phyloP scores from a whole-genome alignment of 2,797 vertebrate genomes.

The Nyctalus aviator region DNA sequence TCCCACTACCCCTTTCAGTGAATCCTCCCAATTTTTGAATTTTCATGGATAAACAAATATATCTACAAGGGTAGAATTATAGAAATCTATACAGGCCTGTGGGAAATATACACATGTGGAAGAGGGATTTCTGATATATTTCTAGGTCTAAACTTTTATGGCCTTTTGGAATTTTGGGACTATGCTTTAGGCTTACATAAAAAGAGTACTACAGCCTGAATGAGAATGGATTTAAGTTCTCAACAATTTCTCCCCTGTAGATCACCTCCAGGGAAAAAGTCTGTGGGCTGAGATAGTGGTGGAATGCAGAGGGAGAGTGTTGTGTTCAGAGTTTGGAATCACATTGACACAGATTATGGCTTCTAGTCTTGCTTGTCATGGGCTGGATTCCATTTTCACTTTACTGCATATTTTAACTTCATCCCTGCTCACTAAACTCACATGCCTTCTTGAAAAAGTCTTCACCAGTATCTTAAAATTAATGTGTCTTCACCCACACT shows the following conservation, averaged over 20 bases:
- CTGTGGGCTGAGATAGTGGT: neutral
- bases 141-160: neutral
- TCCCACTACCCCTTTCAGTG: accelerated
- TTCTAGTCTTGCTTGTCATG: neutral
- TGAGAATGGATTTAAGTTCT: neutral
- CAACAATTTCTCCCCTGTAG: neutral
- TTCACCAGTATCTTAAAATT: neutral
- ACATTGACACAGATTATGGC: too few relatives aligned
- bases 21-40: neutral
- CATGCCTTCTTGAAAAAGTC: neutral
- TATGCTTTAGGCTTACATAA: neutral
- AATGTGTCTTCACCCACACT: neutral
- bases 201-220: neutral
- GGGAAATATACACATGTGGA: neutral
- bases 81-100: neutral
- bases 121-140: neutral
- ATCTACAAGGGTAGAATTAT: neutral
- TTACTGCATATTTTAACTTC: neutral
- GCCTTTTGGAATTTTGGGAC: neutral
- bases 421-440: neutral
- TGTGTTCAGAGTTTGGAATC: neutral
- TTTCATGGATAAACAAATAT: neutral
- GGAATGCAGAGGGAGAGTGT: neutral
- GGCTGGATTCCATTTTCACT: neutral
- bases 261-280: neutral